Conservation (phyloP, 30 jellyfish, hydroid and myxozoan species). For the Hydractinia symbiolongicarpus region DNA sequence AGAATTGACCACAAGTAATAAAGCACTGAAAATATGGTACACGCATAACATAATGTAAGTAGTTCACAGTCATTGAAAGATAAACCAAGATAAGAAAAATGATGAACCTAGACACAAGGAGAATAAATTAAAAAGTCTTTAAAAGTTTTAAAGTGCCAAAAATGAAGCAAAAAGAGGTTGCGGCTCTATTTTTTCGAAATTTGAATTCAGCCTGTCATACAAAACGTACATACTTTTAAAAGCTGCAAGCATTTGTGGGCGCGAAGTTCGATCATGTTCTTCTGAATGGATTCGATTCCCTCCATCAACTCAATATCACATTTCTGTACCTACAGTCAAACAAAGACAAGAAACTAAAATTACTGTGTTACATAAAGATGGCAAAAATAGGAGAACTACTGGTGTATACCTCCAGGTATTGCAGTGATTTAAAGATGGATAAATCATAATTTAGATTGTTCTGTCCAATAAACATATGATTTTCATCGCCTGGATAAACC, state of each 20-base stretch:
- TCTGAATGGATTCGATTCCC: constrained; percentile 66
- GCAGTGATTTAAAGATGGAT: constrained; percentile 66
- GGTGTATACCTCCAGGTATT: constrained; percentile 51
- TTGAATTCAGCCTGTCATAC: too few relatives aligned
- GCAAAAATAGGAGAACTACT: neutral
- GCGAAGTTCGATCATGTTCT: constrained; percentile 44
- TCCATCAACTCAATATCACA: constrained; percentile 63
- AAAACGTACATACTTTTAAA: constrained; percentile 41
- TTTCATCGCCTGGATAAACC: constrained; percentile 47
- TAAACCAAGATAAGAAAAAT: too few relatives aligned
- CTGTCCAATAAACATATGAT: constrained; percentile 42
- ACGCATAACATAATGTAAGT: too few relatives aligned
- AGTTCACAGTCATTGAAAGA: too few relatives aligned
- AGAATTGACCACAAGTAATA: too few relatives aligned
- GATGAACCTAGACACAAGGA: too few relatives aligned
- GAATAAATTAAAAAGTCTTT: too few relatives aligned
- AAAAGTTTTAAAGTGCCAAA: too few relatives aligned
- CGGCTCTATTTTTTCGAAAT: too few relatives aligned
- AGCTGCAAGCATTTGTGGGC: constrained; percentile 36
- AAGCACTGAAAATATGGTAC: too few relatives aligned
- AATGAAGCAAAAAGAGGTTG: too few relatives aligned
- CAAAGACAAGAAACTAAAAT: neutral
- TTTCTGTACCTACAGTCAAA: constrained; percentile 32
- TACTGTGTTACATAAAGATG: neutral
- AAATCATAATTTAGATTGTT: constrained; percentile 59